A percentile compares a stretch with the other conserved stretches of the same genome.
These are phyloP conservation scores for Pangasius macronema DNA, from an alignment of 2,797 vertebrate species.

Conservation along the genomic window DNA sequence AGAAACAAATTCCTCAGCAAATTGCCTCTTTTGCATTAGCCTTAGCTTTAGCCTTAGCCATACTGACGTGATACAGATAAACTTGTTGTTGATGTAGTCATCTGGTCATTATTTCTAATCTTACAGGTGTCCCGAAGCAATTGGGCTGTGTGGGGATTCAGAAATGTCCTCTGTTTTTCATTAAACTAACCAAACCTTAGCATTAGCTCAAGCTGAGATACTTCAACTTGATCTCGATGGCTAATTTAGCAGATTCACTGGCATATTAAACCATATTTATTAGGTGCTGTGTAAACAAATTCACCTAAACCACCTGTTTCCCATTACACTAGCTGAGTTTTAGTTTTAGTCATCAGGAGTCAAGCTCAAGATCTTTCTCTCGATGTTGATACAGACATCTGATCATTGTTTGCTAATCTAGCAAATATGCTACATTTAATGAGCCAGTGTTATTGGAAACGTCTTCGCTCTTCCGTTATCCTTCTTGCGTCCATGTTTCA, in stretches of 20 bases:
- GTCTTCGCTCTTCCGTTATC: neutral
- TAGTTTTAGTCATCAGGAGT: neutral
- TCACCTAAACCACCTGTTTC: neutral
- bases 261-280: constrained; percentile 6
- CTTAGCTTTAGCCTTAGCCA: neutral
- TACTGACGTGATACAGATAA: neutral
- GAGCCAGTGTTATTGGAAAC: neutral
- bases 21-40: neutral
- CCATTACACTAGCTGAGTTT: neutral
- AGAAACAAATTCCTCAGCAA: constrained; percentile 20
- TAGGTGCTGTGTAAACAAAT: constrained; percentile 16
- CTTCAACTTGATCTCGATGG: neutral
- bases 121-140: neutral
- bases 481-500: neutral
- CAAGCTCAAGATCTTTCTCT: neutral
- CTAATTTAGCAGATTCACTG: constrained; percentile 7
- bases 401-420: constrained; percentile 3
- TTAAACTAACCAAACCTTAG: neutral
- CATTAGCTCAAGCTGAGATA: neutral
- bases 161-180: constrained; percentile 16
- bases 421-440: neutral
- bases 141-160: neutral
- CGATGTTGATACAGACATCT: neutral
- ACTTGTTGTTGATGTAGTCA: constrained; percentile 12
- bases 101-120: constrained; percentile 20